These are phyloP conservation scores for Gracilinanus agilis DNA, from an alignment of 2,113 vertebrate species.

Conservation along the genomic window DNA sequence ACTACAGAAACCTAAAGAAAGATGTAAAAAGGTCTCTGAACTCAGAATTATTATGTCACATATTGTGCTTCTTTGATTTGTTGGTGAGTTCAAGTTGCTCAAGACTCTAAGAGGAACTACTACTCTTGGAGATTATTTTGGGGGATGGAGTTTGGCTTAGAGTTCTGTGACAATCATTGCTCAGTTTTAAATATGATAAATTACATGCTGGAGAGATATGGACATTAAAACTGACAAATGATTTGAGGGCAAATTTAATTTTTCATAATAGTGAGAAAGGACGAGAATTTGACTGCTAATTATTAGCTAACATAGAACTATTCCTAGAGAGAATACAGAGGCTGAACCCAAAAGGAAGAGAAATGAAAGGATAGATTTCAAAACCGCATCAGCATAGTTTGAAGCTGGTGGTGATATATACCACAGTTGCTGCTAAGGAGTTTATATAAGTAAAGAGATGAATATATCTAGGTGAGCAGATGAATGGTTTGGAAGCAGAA, in stretches of 20 bases:
- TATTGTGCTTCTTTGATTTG: background rate
- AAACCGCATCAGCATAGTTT: background rate
- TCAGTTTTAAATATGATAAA: background rate
- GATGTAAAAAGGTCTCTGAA: background rate
- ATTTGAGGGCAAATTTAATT: background rate
- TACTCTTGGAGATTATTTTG: background rate
- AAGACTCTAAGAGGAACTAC: background rate
- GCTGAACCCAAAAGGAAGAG: background rate
- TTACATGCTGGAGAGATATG: background rate
- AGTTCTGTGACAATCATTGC: background rate
- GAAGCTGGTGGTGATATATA: background rate
- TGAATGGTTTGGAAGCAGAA: background rate
- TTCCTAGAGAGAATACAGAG: background rate
- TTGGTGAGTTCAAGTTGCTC: background rate
- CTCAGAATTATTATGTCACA: background rate
- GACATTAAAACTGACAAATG: background rate
- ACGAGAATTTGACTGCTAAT: background rate
- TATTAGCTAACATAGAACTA: background rate
- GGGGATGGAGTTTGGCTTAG: background rate
- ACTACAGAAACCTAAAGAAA: background rate
- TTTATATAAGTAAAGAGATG: background rate
- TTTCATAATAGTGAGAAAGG: background rate
- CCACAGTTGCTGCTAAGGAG: background rate
- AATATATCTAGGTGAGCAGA: background rate
- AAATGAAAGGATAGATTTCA: background rate